A percentile compares a stretch with the other conserved stretches of the same genome.
Conservation (phyloP, 23 tunicate genomes). For the Trididemnum nubilum region DNA sequence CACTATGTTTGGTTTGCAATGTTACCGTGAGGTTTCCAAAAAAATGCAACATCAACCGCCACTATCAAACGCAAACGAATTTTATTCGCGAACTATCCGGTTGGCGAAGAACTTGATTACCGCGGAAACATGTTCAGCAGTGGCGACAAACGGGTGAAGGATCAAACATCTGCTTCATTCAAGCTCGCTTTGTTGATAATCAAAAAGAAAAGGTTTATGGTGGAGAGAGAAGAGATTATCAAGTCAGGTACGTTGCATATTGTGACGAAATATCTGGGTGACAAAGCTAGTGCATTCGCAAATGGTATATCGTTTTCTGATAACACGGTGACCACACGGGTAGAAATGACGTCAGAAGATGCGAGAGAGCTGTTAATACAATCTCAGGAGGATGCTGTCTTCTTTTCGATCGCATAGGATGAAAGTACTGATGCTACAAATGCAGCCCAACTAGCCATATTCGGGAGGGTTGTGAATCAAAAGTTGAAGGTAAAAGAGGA, state of each 20-base stretch:
- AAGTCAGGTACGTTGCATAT: conserved; percentile 22
- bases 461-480: conserved; percentile 29
- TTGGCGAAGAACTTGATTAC: conserved; percentile 26
- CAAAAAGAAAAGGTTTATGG: conserved; percentile 29
- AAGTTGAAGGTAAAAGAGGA: conserved; percentile 16
- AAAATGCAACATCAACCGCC: conserved; percentile 25
- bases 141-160: conserved; percentile 30
- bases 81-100: conserved; percentile 23
- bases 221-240: conserved; percentile 28
- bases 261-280: conserved; percentile 33
- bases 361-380: conserved; percentile 27
- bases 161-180: conserved; percentile 36
- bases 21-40: conserved; percentile 3
- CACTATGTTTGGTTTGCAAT: conserved; percentile 24
- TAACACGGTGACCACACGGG: conserved; percentile 22
- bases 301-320: conserved; percentile 15
- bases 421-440: conserved; percentile 31
- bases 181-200: conserved; percentile 26
- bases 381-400: conserved; percentile 34
- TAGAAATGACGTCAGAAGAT: conserved; percentile 25
- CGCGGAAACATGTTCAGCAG: conserved; percentile 21
- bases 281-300: conserved; percentile 26
- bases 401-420: conserved; percentile 25
- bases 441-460: conserved; percentile 27
- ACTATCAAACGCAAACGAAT: conserved; percentile 4